phyloP scores from a whole-genome alignment of 2,888 invertebrate species.

The Phortica okadai region DNA sequence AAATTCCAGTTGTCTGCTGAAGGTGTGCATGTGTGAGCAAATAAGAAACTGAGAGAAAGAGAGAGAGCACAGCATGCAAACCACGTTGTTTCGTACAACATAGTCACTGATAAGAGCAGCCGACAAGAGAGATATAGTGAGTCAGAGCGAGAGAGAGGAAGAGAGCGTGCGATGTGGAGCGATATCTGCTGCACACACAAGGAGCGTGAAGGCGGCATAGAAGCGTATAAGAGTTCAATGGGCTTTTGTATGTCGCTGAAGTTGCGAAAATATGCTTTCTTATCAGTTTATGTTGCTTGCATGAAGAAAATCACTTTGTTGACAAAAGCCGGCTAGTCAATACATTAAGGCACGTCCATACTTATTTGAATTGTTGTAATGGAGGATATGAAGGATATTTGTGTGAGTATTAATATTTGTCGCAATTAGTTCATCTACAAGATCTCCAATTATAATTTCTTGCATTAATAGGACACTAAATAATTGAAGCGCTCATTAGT shows the following conservation, averaged over 20 bases:
- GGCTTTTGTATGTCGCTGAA: not conserved
- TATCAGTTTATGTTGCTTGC: slow-evolving; percentile 21
- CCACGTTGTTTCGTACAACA: slow-evolving; percentile 15
- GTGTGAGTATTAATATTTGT: too few species aligned
- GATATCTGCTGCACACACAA: not conserved
- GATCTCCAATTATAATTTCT: too few species aligned
- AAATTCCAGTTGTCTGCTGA: not conserved
- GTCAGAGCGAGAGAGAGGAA: not conserved
- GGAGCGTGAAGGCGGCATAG: not conserved
- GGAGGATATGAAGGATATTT: too few species aligned
- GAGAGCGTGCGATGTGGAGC: not conserved
- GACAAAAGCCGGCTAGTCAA: too few species aligned
- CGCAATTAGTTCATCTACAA: too few species aligned
- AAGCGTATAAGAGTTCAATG: not conserved
- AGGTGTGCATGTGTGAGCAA: slow-evolving; percentile 16
- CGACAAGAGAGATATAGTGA: not conserved
- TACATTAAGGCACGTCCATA: too few species aligned
- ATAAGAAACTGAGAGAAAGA: not conserved
- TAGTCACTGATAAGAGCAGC: not conserved
- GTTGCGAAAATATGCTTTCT: slow-evolving; percentile 11
- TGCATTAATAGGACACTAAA: too few species aligned
- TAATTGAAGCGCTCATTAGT: too few species aligned
- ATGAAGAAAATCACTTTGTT: too few species aligned
- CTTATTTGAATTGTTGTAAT: too few species aligned
- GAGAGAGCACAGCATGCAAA: not conserved